These are phyloP conservation scores for Monochamus alternatus DNA, from an alignment of 2,888 invertebrate species.

Conservation along the genomic window DNA sequence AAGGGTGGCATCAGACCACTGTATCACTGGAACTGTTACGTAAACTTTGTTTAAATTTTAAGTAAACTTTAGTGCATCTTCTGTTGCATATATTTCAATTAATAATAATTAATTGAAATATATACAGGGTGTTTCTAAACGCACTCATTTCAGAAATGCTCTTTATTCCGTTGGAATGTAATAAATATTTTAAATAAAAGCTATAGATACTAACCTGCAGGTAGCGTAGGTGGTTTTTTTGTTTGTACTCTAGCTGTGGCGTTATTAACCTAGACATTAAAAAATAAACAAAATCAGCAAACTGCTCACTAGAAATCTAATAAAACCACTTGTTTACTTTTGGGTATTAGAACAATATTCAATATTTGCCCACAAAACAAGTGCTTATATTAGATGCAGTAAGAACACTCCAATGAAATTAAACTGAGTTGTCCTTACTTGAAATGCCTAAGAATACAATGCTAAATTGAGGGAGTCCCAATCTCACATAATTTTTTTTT, in stretches of 20 bases:
- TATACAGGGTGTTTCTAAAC: too few species aligned
- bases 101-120: too few species aligned
- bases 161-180: too few species aligned
- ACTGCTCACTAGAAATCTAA: conserved; percentile 56
- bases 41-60: not conserved
- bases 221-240: conserved; percentile 94
- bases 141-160: too few species aligned
- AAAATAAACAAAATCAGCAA: conserved; percentile 61
- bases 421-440: conserved; percentile 39
- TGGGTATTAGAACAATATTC: not conserved
- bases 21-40: conserved; percentile 86
- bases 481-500: conserved; percentile 14
- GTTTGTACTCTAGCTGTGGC: conserved; percentile 99
- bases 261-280: conserved; percentile 91
- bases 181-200: conserved; percentile 7
- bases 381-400: conserved; percentile 59
- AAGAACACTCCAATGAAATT: conserved; percentile 35
- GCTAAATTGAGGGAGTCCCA: conserved; percentile 22
- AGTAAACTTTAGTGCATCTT: not conserved
- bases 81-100: too few species aligned
- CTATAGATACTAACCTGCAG: conserved; percentile 83
- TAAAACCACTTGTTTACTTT: conserved; percentile 61
- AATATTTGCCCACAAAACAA: conserved; percentile 50
- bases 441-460: conserved; percentile 23
- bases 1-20: conserved; percentile 82